A percentile compares a stretch with the other conserved stretches of the same genome.
phyloP scores from a whole-genome alignment of 2,888 invertebrate genomes.

The Emesis castigata region DNA sequence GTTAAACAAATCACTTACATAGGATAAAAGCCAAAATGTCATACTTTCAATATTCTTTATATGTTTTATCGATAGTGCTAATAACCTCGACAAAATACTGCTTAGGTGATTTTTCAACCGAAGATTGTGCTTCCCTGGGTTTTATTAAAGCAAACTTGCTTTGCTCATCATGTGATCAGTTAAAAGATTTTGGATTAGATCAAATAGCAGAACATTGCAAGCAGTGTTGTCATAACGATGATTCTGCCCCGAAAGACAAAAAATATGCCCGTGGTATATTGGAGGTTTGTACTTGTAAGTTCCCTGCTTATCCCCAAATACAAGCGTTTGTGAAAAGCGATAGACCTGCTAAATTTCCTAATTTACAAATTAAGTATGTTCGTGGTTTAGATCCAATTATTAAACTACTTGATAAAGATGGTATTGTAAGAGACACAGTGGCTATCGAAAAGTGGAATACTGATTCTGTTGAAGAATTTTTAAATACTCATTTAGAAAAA shows the following conservation, averaged over 20 bases:
- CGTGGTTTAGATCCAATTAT: conserved; percentile 98
- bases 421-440: conserved; percentile 95
- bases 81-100: conserved; percentile 44
- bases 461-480: conserved; percentile 98
- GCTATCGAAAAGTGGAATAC: conserved; percentile 99
- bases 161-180: conserved; percentile 96
- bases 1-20: neutral
- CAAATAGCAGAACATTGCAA: conserved; percentile 92
- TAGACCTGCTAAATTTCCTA: conserved; percentile 96
- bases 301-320: conserved; percentile 98
- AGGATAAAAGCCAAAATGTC: neutral
- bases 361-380: conserved; percentile 97
- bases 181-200: conserved; percentile 93
- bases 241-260: conserved; percentile 90
- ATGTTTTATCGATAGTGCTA: neutral
- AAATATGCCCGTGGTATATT: conserved; percentile 97
- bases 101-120: conserved; percentile 90
- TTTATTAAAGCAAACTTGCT: conserved; percentile 95
- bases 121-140: conserved; percentile 96
- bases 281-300: conserved; percentile 99
- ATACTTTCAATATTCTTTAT: neutral
- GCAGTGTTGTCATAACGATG: conserved; percentile 95
- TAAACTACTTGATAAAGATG: conserved; percentile 95
- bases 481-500: conserved; percentile 95
- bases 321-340: conserved; percentile 99